phyloP scores from a whole-genome alignment of 2,113 vertebrate genomes.

The Leucosticte australis region DNA sequence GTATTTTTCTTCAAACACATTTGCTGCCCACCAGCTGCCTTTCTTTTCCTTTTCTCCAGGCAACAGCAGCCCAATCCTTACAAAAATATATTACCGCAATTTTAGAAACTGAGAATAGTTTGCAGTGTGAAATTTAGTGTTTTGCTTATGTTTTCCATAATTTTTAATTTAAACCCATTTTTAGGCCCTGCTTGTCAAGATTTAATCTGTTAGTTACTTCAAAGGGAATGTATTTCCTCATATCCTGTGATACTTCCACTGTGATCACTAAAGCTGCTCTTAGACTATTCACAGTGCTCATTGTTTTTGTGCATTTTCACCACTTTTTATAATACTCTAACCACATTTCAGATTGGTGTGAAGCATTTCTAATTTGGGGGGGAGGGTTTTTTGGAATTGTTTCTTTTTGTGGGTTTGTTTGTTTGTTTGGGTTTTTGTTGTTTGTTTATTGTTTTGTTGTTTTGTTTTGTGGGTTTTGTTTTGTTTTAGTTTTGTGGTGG shows the following conservation, averaged over 20 bases:
- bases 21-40: not conserved
- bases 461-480: not conserved
- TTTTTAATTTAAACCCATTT: not conserved
- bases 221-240: not conserved
- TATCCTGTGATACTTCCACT: not conserved
- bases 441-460: not conserved
- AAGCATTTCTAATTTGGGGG: fast-evolving
- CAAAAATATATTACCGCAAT: not conserved
- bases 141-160: not conserved
- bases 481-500: not conserved
- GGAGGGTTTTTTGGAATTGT: fast-evolving
- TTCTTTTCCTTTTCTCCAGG: not conserved
- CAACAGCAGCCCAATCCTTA: not conserved
- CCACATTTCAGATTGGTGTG: not conserved
- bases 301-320: not conserved
- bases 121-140: not conserved
- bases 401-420: not conserved
- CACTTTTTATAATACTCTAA: not conserved
- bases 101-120: not conserved
- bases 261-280: not conserved
- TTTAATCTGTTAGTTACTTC: not conserved
- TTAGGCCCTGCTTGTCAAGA: not conserved
- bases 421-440: not conserved
- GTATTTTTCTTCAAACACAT: not conserved
- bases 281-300: fast-evolving